A percentile compares a stretch with the other conserved stretches of the same genome.
These are phyloP conservation scores for Rostratula benghalensis DNA, from an alignment of 2,113 vertebrate species.

Conservation along the genomic window DNA sequence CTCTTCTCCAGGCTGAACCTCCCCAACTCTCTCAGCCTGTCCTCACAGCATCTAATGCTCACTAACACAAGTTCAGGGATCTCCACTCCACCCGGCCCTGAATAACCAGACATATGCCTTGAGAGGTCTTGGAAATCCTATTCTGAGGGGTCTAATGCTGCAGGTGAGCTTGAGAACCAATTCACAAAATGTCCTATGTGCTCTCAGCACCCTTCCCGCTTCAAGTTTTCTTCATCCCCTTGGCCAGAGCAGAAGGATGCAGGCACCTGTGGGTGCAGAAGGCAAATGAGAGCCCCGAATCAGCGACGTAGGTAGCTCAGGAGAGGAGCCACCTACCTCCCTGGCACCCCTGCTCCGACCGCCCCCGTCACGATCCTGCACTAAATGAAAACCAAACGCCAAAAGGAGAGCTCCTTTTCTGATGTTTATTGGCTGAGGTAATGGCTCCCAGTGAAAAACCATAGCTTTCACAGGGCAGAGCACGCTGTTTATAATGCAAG, in stretches of 20 bases:
- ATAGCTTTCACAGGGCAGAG: not conserved
- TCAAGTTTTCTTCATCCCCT: not conserved
- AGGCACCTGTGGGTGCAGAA: not conserved
- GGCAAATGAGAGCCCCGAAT: not conserved
- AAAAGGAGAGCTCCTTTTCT: not conserved
- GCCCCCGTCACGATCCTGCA: not conserved
- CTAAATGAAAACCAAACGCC: not conserved
- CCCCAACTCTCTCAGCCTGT: too few relatives aligned
- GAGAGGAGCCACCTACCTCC: not conserved
- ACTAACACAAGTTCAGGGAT: not conserved
- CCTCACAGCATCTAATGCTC: not conserved
- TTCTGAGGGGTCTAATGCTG: not conserved
- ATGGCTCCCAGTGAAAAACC: not conserved
- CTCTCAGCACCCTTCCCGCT: not conserved
- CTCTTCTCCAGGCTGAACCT: too few relatives aligned
- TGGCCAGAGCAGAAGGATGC: not conserved
- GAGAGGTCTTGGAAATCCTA: not conserved
- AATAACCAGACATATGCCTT: too few relatives aligned
- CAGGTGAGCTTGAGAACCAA: not conserved
- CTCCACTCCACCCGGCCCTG: not conserved
- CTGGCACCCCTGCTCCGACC: not conserved
- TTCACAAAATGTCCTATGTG: not conserved
- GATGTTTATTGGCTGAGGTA: conserved; percentile 18
- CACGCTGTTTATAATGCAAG: not conserved
- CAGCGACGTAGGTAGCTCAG: fast-evolving